These are phyloP conservation scores for Bedellia somnulentella DNA, from an alignment of 2,888 invertebrate species.

Conservation along the genomic window DNA sequence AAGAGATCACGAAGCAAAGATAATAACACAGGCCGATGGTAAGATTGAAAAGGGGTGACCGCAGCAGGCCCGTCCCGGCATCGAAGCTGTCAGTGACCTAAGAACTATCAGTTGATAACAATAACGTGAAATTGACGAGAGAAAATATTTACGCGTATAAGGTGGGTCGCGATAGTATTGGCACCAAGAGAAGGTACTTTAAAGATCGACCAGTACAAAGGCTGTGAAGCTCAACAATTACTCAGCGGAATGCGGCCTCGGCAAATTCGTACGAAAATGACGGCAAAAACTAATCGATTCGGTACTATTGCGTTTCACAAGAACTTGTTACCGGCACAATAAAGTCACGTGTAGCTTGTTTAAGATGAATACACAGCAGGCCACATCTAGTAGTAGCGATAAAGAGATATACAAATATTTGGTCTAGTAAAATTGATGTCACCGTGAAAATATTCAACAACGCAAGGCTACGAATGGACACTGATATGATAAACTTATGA, in stretches of 20 bases:
- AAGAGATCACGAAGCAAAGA: conserved; percentile 35
- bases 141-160: conserved; percentile 23
- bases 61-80: too few relatives aligned
- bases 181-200: conserved; percentile 8
- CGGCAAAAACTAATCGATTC: conserved; percentile 6
- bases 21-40: conserved; percentile 30
- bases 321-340: neutral
- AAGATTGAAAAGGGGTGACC: too few relatives aligned
- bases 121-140: conserved; percentile 27
- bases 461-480: too few relatives aligned
- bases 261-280: conserved; percentile 4
- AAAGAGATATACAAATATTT: too few relatives aligned
- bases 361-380: too few relatives aligned
- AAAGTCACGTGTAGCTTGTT: too few relatives aligned
- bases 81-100: conserved; percentile 31
- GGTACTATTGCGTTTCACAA: neutral
- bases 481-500: too few relatives aligned
- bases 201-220: conserved; percentile 7
- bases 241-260: conserved; percentile 8
- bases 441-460: too few relatives aligned
- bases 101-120: conserved; percentile 20
- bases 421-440: too few relatives aligned
- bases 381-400: too few relatives aligned
- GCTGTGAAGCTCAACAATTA: conserved; percentile 8
- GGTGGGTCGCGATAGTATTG: conserved; percentile 21